Conservation (phyloP, 2,797 vertebrate species). For the Falco concolor region DNA sequence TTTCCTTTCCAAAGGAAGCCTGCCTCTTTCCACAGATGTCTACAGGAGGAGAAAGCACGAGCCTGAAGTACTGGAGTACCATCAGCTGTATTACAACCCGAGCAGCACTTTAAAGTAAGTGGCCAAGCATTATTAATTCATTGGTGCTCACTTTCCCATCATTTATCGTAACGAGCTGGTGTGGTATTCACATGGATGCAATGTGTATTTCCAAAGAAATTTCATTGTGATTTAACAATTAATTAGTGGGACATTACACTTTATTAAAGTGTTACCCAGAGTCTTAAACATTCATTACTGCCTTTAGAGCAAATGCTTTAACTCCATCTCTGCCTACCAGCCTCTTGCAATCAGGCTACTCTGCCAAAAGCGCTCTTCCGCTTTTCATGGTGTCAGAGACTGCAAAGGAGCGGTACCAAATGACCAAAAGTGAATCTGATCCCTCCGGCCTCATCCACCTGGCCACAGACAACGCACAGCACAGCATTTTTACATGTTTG, state of each 20-base stretch:
- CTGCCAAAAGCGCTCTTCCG: background rate
- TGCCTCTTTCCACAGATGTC: background rate
- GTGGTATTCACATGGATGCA: background rate
- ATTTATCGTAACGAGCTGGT: background rate
- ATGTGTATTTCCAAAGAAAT: background rate
- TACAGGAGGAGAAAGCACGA: background rate
- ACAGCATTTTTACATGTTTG: background rate
- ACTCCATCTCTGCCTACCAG: background rate
- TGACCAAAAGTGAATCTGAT: background rate
- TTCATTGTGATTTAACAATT: background rate
- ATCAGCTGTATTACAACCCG: background rate
- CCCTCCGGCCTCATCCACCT: background rate
- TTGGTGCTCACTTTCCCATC: background rate
- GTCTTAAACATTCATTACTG: background rate
- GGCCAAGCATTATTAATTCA: background rate
- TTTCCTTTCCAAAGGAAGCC: background rate
- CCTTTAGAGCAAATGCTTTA: background rate
- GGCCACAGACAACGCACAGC: background rate
- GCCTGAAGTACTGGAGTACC: background rate
- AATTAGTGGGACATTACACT: background rate
- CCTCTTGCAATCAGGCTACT: background rate
- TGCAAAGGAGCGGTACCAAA: background rate
- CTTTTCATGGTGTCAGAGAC: background rate
- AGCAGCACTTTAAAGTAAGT: background rate
- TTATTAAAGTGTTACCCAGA: background rate